Base-by-base conservation (phyloP, 2,113 vertebrate genomes). In the Paramormyrops kingsleyae region DNA sequence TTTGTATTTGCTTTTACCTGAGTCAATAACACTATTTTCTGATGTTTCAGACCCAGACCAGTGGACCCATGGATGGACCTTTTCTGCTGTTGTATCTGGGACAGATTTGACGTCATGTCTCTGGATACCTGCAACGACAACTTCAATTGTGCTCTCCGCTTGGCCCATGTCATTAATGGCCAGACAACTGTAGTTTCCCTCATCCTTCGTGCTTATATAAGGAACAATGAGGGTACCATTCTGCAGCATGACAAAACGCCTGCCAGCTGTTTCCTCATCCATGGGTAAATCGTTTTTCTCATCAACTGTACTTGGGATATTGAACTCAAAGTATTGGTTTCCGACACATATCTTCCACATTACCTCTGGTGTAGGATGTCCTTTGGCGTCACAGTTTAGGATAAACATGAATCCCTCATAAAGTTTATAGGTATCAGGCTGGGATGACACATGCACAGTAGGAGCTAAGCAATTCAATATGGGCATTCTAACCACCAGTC, bases 161-260 rank as follows among this genome's bases (percentile, higher is more conserved):
- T 92, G 95, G 0, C 98, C 99, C 92, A 98, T 80, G 12, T 98
- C 97, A 0, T 98, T 99, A 91, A 93, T 92, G 1, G 97, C 98
- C 90, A 96, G 90, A 94, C 99, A 99, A 83, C 95, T 98, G 93
- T 99, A 99, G 92, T 97, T 95, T 83, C 99, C 99, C 52, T 98
- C 97, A 88, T 98, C 97, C 53, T 96, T 95, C 93, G 97, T 97
- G 92, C 96, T 99, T 88, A 99, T 92, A 15, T 87, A 93, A 1
- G 97, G 97, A 89, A 99, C 97, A 90, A 97, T 92, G 90, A 99
- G 39, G 0, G 97, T 97, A 88, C 98, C 98, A 0, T 99, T 99
- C 90, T 96, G 93, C 91, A 98, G 97, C 10, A 97, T 94, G 21
- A 96, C 92, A 91, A 98, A 97, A 42, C 94, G 96, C 1, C 88